These are phyloP conservation scores for Rhinatrema bivittatum DNA, from an alignment of 2,797 vertebrate genomes.

Conservation along the genomic window DNA sequence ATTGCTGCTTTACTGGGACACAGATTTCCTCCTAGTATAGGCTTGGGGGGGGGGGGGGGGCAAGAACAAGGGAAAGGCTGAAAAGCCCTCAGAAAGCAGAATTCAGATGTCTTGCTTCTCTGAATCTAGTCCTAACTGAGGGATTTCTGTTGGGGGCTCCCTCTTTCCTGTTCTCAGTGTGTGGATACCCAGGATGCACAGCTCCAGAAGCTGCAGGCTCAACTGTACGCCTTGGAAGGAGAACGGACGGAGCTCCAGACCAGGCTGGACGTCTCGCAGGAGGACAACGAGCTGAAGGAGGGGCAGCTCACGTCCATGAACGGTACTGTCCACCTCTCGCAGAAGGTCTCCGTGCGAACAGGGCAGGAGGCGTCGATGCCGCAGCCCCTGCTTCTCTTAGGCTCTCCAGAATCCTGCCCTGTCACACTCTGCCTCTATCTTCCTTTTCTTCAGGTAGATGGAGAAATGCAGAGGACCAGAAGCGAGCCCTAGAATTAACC, in stretches of 20 bases:
- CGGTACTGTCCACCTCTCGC: slow-evolving; percentile 52
- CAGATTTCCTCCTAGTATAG: too few species aligned
- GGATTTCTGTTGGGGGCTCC: too few species aligned
- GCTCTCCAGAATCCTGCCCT: not conserved
- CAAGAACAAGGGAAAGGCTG: too few species aligned
- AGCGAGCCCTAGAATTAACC: slow-evolving; percentile 22
- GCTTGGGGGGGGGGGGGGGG: too few species aligned
- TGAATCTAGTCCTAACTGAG: too few species aligned
- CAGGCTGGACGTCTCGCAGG: slow-evolving; percentile 48
- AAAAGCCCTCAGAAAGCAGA: too few species aligned
- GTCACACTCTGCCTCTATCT: not conserved
- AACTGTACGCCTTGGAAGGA: slow-evolving; percentile 44
- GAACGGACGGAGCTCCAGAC: slow-evolving; percentile 54
- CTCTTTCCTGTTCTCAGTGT: slow-evolving; percentile 45
- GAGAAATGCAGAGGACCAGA: slow-evolving; percentile 43
- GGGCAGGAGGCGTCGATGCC: too few species aligned
- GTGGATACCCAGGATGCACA: slow-evolving; percentile 48
- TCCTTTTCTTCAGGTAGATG: slow-evolving; percentile 45
- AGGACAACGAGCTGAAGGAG: slow-evolving; percentile 54
- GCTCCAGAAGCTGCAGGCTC: slow-evolving; percentile 42
- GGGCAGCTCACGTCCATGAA: slow-evolving; percentile 45
- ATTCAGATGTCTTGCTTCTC: too few species aligned
- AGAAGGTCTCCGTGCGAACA: too few species aligned
- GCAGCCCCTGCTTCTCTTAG: too few species aligned
- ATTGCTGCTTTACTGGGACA: too few species aligned